Base-by-base conservation (phyloP, 2,888 invertebrate genomes). In the Cryptocheilus praepositus region DNA sequence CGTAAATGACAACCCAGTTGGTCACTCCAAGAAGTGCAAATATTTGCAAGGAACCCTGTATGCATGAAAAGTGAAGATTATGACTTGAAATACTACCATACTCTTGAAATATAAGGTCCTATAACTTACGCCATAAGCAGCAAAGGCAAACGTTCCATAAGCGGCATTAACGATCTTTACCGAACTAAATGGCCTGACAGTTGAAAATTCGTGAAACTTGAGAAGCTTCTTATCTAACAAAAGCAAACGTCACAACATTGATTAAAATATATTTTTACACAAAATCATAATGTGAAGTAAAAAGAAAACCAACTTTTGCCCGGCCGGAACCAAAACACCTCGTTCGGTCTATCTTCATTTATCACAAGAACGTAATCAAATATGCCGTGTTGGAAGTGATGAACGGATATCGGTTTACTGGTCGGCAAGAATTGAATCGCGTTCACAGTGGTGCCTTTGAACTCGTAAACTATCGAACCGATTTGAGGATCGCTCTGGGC, bases 111-210 rank as follows among this genome's bases (percentile, higher is more conserved):
- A 19, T 15, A 1, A 18, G 13, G 28, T 0, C 18, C 36, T 13
- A 25, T 25, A n/a, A 63, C 69, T 70, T 70, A 86, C 85, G 55
- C 66, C 51, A 16, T 76, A 66, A 8, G 76, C 74, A 0, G 78
- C 73, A 21, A 86, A 63, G 25, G 85, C 69, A 5, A 85, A 75
- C 0, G 83, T 83, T 13, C 85, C 79, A 0, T 75, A 79, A 3
- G 74, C 62, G 18, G 79, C 58, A 5, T 71, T 65, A 0, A 76
- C 62, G 0, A 79, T 61, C 0, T 67, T 76, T 8, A 83, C 59
- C 43, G 71, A 71, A 28, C 68, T 75, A 0, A 72, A 57, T 8
- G 78, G 54, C 25, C 70, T 52, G 15, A 84, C 75, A 4, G 81
- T 71, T 3, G 71, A 55, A 4, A 85, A 36, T 8, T 71, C 70